These are phyloP conservation scores for Neolamprologus modestus DNA, from an alignment of 2,113 vertebrate genomes.

Conservation along the genomic window DNA sequence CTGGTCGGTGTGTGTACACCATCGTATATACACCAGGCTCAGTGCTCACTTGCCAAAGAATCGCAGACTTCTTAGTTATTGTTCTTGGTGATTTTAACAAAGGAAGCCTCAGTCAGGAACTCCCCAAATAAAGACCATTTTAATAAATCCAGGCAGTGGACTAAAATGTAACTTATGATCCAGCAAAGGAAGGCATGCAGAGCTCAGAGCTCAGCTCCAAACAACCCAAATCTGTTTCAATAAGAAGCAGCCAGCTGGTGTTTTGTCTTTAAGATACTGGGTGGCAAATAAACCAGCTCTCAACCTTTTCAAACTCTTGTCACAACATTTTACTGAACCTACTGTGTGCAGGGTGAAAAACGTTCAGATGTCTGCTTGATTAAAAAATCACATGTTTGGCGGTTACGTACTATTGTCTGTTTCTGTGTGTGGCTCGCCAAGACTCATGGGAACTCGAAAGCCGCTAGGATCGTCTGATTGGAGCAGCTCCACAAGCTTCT, in stretches of 20 bases:
- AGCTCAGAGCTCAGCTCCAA: not conserved
- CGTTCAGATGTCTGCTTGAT: not conserved
- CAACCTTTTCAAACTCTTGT: not conserved
- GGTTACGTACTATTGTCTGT: slow-evolving; percentile 79
- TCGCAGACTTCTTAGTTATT: not conserved
- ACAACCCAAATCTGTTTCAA: not conserved
- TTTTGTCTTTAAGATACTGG: not conserved
- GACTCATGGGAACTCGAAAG: slow-evolving; percentile 87
- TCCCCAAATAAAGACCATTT: not conserved
- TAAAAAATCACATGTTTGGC: not conserved
- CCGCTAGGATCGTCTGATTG: slow-evolving; percentile 80
- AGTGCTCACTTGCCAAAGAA: not conserved
- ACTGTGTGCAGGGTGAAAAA: too few relatives aligned
- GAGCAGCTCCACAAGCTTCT: slow-evolving; percentile 77
- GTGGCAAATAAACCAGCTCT: not conserved
- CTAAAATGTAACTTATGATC: not conserved
- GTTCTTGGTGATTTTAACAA: not conserved
- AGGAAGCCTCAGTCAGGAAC: not conserved
- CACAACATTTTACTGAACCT: not conserved
- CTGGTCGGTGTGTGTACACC: not conserved
- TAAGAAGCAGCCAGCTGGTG: not conserved
- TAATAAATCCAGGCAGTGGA: not conserved
- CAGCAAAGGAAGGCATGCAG: not conserved
- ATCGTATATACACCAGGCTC: not conserved
- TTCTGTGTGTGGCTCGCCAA: slow-evolving; percentile 84